Evolutionary conservation across 2,797 vertebrate species (phyloP).

Genomic region (Hozukius guyotensis): DNA sequence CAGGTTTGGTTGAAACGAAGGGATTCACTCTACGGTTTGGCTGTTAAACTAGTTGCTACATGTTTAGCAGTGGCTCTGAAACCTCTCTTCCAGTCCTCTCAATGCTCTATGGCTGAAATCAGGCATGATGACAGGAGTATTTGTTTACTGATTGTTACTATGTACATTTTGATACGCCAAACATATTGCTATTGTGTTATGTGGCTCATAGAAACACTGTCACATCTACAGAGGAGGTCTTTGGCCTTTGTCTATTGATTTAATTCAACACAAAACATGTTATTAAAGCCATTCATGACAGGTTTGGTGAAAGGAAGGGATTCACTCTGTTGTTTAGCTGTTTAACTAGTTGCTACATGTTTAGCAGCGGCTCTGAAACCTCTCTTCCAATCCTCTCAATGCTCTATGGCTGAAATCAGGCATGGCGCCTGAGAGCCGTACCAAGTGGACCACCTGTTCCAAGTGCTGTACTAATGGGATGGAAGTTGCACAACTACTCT

Average conservation of each 20-base stretch:
- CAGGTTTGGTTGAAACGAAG: neutral
- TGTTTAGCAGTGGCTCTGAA: neutral
- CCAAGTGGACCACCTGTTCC: too few species aligned
- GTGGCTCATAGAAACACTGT: neutral
- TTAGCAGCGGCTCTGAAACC: neutral
- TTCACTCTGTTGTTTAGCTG: too few species aligned
- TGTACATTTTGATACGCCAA: neutral
- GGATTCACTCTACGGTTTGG: neutral
- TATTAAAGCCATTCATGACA: neutral
- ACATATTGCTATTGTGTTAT: neutral
- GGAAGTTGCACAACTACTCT: too few species aligned
- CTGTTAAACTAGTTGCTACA: neutral
- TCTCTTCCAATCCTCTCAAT: neutral
- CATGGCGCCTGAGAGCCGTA: neutral
- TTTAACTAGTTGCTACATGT: neutral
- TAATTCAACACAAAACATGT: neutral
- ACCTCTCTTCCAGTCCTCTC: neutral
- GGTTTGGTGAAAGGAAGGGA: neutral
- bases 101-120: neutral
- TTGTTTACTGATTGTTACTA: conserved; percentile 3
- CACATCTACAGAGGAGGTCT: neutral
- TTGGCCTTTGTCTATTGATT: neutral
- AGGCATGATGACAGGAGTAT: conserved; percentile 4
- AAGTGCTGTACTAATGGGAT: too few species aligned
- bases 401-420: neutral